These are phyloP conservation scores for Meliscaeva auricollis DNA, from an alignment of 2,888 invertebrate species.

Conservation along the genomic window DNA sequence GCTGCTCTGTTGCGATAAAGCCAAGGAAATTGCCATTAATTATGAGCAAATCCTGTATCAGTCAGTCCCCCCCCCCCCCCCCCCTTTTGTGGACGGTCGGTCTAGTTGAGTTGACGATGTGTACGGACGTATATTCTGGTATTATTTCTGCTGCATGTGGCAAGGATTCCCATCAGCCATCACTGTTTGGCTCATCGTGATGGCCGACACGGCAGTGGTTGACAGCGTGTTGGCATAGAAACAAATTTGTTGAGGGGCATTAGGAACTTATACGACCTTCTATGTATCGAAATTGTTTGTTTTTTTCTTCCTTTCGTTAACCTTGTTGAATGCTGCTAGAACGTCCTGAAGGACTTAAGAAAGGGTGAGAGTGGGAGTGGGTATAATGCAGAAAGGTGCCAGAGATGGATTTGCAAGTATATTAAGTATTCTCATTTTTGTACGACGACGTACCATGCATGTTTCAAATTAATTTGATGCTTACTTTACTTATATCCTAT, in stretches of 20 bases:
- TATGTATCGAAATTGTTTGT: neutral
- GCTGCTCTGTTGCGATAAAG: slow-evolving; percentile 66
- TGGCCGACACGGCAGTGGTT: slow-evolving; percentile 27
- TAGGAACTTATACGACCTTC: slow-evolving; percentile 32
- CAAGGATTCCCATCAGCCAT: slow-evolving; percentile 5
- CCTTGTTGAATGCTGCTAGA: slow-evolving; percentile 31
- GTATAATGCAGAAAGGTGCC: neutral
- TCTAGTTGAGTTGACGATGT: slow-evolving; percentile 1
- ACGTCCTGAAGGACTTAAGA: neutral
- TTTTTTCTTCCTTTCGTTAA: neutral
- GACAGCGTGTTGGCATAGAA: slow-evolving; percentile 54
- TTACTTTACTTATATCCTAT: slow-evolving; percentile 2
- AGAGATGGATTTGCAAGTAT: slow-evolving; percentile 45
- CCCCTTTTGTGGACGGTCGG: slow-evolving; percentile 58
- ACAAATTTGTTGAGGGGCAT: slow-evolving; percentile 55
- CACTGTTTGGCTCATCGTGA: slow-evolving; percentile 19
- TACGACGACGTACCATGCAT: slow-evolving; percentile 28
- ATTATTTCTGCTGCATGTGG: slow-evolving; percentile 47
- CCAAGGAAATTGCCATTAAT: slow-evolving; percentile 73
- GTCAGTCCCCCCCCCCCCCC: too few relatives aligned
- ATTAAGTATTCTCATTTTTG: slow-evolving; percentile 33
- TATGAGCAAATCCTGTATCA: slow-evolving; percentile 73
- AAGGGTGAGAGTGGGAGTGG: neutral
- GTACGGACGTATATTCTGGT: neutral
- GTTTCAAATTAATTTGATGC: slow-evolving; percentile 61